Evolutionary conservation across 2,113 vertebrate genomes (phyloP), one percentile per base, ranked within the genome.

Genomic region (Macroglossus sobrinus): DNA sequence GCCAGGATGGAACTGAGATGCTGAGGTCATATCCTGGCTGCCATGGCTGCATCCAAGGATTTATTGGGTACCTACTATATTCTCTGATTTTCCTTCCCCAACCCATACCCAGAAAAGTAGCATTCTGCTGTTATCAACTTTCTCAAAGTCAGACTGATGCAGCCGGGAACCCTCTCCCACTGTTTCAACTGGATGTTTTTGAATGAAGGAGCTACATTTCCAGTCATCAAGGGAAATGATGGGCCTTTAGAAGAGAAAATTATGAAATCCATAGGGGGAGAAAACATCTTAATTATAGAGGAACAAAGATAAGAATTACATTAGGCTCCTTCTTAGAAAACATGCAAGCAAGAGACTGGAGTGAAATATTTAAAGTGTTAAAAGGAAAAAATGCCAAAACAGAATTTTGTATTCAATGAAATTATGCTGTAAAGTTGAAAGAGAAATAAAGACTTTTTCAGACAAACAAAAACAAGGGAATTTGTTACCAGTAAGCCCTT

Each of bases 251-350:
- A 91, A 63, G 72, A 79, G 30, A 92, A 94, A 79, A 68, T 79
- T 50, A 66, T 71, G 4, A 72, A 88, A 69, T 50, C 50, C 15
- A 50, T 50, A 61, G 43, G 8, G 4, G 0, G 40, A 35, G 26
- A 35, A 38, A 43, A 14, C 21, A 47, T n/a, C 47, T 84, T 89
- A 94, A 28, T 79, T 84, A 79, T 26, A 86, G 5, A 72, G 35
- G 30, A 85, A 74, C 40, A 85, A 89, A 40, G 53, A 50, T 85
- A 93, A 93, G 43, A 93, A 95, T 87, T 69, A 64, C 53, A 57
- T 59, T 15, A 74, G 45, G 55, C 40, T 93, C 85, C 50, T 84
- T 53, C 66, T 84, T 68, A 87, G 75, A 86, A 93, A 82, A 18
- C 81, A 55, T 75, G 66, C 12, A 69, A 80, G 40, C 26, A 89